Percentiles rank a stretch among this genome's conserved stretches.
Evolutionary conservation across 2,113 vertebrate genomes (phyloP).

Genomic region (Noctilio leporinus): DNA sequence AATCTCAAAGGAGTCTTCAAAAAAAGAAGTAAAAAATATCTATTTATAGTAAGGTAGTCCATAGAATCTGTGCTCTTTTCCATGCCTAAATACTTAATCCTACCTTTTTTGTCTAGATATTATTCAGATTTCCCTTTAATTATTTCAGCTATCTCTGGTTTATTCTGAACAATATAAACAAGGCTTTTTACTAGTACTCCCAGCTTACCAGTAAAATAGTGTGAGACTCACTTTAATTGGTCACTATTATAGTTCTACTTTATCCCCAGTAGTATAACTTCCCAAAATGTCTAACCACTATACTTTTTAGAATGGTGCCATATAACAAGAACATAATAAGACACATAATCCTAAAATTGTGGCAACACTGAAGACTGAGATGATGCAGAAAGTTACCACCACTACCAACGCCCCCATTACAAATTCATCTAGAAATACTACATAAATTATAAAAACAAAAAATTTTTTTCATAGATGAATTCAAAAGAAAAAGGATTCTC

Average conservation of each 20-base stretch:
- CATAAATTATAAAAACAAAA: neutral
- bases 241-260: neutral
- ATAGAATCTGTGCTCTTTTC: neutral
- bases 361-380: neutral
- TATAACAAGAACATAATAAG: neutral
- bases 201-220: neutral
- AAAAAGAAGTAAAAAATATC: neutral
- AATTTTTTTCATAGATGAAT: neutral
- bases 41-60: neutral
- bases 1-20: neutral
- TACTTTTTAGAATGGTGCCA: neutral
- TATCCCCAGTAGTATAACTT: neutral
- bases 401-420: neutral
- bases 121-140: neutral
- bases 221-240: neutral
- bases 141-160: neutral
- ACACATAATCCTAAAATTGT: neutral
- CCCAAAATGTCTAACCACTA: neutral
- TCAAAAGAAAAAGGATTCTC: neutral
- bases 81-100: neutral
- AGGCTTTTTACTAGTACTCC: neutral
- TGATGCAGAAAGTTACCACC: neutral
- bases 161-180: neutral
- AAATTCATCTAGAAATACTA: neutral
- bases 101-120: neutral